Evolutionary conservation across 2,888 invertebrate genomes (phyloP), one percentile per base, ranked within the genome.

Genomic region (Drosophila kokeensis): DNA sequence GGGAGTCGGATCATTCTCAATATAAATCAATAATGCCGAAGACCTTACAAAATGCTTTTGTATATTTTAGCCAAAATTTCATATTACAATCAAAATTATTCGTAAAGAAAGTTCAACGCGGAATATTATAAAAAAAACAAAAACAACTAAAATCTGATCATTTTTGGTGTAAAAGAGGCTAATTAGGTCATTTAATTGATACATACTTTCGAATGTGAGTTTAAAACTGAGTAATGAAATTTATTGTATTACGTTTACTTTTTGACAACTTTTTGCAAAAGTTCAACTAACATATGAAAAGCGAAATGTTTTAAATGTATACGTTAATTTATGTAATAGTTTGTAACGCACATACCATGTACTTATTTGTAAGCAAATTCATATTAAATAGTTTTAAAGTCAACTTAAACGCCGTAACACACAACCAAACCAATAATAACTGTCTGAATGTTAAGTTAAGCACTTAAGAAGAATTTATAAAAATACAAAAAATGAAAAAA

Each of bases 121-220:
- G 79, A 45, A 68, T 70, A 68, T 72, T 24, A 15, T 4, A 6
- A 63, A 61, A 10, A 1, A n/a, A n/a, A n/a, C n/a, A 69, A 45
- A 59, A 24, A 24, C 24, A 24, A 61, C 49, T 32, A 62, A 38
- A 8, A 38, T 6, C 5, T 18, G 48, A 64, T 69, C 45, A 65
- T 65, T 48, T 66, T 87, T 76, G 70, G 32, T 82, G 74, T 75
- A 68, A 63, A 36, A 30, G 42, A 50, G 52, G 54, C 75, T 64
- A 75, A 65, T 49, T 45, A 55, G 54, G 60, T 48, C 57, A 79
- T 64, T 65, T 73, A 82, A 71, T 75, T 73, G 69, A 82, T 89
- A 83, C 77, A 67, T 77, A 77, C 83, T 68, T 79, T 68, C 62
- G 42, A 70, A 82, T 78, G 86, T 90, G 81, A 78, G 90, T 90